Evolutionary conservation across 2,797 vertebrate species (phyloP).

Genomic region (Diglossa cyanea): DNA sequence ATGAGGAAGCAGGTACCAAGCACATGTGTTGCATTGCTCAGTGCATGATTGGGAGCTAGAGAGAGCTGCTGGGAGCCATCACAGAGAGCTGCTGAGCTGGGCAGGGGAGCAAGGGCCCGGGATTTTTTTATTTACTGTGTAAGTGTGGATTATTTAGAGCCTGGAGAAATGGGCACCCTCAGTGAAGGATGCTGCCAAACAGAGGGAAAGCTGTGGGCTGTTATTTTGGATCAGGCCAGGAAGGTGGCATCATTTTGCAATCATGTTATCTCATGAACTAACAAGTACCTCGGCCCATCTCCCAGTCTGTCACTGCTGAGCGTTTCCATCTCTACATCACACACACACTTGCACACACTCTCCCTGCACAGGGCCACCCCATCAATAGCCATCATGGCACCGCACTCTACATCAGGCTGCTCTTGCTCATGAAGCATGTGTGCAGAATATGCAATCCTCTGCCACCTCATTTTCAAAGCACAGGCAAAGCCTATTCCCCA

Average conservation of each 20-base stretch:
- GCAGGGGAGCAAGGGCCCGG: not conserved
- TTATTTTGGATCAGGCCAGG: not conserved
- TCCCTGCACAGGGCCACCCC: not conserved
- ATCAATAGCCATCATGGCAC: not conserved
- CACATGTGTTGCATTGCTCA: fast-evolving
- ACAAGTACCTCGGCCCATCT: not conserved
- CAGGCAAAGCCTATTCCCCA: not conserved
- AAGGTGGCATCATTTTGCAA: not conserved
- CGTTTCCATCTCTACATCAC: not conserved
- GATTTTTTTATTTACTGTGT: not conserved
- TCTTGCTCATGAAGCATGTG: not conserved
- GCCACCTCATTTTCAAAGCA: not conserved
- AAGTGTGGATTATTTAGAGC: not conserved
- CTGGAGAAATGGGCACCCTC: not conserved
- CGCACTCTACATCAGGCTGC: not conserved
- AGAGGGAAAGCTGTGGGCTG: not conserved
- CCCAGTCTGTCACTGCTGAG: not conserved
- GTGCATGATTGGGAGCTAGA: fast-evolving
- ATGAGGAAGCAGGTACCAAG: not conserved
- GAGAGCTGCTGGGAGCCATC: no score
- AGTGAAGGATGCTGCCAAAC: not conserved
- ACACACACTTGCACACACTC: not conserved
- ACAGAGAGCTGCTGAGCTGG: not conserved
- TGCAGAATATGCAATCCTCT: fast-evolving
- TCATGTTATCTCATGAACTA: not conserved